These are phyloP conservation scores for Cephus pygmeus DNA, from an alignment of 2,888 invertebrate genomes.

Conservation along the genomic window DNA sequence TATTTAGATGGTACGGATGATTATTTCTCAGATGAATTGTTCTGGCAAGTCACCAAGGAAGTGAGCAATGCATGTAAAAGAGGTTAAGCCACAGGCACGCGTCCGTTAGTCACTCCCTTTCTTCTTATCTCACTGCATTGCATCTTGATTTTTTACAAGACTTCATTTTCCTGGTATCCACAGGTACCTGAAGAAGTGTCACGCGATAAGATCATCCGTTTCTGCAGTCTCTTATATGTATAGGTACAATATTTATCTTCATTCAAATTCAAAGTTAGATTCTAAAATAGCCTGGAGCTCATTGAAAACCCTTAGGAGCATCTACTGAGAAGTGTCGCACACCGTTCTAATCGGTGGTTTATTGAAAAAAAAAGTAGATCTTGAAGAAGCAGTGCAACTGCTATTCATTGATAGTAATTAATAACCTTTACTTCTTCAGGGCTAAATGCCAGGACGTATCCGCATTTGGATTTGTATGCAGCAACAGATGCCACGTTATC, in stretches of 20 bases:
- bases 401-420: background rate
- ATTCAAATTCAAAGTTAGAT: background rate
- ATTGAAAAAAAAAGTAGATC: background rate
- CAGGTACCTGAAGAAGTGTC: background rate
- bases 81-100: conserved; percentile 2
- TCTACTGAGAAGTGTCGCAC: background rate
- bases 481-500: background rate
- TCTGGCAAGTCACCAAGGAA: background rate
- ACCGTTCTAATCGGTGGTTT: background rate
- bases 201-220: background rate
- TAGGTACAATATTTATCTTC: background rate
- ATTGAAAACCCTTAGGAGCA: background rate
- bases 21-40: background rate
- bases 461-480: background rate
- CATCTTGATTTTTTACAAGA: conserved; percentile 6
- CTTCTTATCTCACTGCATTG: background rate
- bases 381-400: background rate
- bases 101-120: conserved; percentile 9
- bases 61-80: background rate
- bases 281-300: background rate
- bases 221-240: background rate
- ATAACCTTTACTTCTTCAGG: background rate
- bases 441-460: background rate
- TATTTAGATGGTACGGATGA: background rate
- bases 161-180: background rate